Percentiles rank a stretch among this genome's conserved stretches.
These are phyloP conservation scores for Anguilla megastoma DNA, from an alignment of 2,797 vertebrate species.

Conservation along the genomic window DNA sequence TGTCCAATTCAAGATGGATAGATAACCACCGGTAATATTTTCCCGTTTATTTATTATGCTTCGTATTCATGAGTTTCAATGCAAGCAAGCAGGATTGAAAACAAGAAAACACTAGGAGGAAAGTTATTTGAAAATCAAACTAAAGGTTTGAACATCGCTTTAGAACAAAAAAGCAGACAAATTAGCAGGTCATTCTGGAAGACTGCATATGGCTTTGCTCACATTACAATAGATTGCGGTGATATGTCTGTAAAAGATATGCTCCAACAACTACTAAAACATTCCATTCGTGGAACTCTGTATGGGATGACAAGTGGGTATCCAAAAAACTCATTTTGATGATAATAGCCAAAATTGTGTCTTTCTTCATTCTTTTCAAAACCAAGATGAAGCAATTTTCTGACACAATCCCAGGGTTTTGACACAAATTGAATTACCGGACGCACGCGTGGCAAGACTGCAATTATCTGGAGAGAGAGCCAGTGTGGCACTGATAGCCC, in stretches of 20 bases:
- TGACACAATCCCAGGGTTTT: constrained; percentile 36
- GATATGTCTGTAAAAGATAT: neutral
- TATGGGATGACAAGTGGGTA: neutral
- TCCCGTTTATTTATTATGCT: neutral
- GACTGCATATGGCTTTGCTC: neutral
- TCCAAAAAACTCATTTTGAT: neutral
- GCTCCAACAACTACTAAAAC: constrained; percentile 41
- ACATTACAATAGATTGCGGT: neutral
- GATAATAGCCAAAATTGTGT: neutral
- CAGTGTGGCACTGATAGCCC: constrained; percentile 5
- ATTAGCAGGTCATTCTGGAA: neutral
- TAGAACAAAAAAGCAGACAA: constrained; percentile 36
- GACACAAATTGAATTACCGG: constrained; percentile 49
- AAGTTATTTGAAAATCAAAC: constrained; percentile 40
- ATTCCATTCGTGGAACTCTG: neutral
- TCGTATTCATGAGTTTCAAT: neutral
- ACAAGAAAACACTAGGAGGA: constrained; percentile 9
- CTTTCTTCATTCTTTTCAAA: constrained; percentile 35
- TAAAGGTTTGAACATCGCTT: constrained; percentile 38
- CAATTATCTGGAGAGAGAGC: constrained; percentile 37
- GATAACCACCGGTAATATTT: neutral
- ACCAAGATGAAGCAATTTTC: constrained; percentile 23
- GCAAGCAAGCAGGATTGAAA: neutral
- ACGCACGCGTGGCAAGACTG: constrained; percentile 33
- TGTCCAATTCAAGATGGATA: neutral